Base-by-base conservation (phyloP, 1,140 invertebrate genomes). In the Grapholita molesta region DNA sequence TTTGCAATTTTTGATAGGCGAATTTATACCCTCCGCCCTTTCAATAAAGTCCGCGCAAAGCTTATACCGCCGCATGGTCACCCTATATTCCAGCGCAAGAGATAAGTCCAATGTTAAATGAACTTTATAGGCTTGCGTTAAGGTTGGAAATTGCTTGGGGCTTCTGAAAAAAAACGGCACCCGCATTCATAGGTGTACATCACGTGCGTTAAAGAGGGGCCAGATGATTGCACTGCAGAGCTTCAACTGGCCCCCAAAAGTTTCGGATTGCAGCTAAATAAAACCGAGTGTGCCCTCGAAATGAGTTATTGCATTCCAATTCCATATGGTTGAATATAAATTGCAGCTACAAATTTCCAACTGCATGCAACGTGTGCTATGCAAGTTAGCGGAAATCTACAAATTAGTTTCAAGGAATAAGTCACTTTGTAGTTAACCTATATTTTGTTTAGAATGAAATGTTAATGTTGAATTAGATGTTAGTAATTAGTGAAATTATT, bases 171-270 rank as follows among this genome's bases (percentile, higher is more conserved):
- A 79, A 78, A 76, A 77, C 70, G 85, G 82, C 83, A 84, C 55
- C 55, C 55, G 55, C 55, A 61, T 30, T 61, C 28, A 12, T 61
- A 28, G 80, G 76, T 76, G 75, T 83, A 73, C 70, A 79, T 83
- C 82, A 85, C 84, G 77, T 87, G 80, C 65, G 75, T 79, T 72
- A 73, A 61, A 67, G 75, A 77, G 85, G 87, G 84, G 84, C 77
- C 75, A 76, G 79, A 76, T 82, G 85, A 89, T 87, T 84, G 82
- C 82, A 85, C 81, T 82, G 78, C 82, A 80, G 75, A 73, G 79
- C 77, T 71, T 69, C 69, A 67, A 78, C 73, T 76, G 78, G 78
- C 82, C 77, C 80, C 74, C n/a, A 48, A 48, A 48, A 74, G 75
- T 78, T 71, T 80, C 73, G 75, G 73, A 74, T 77, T 81, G 70